These are phyloP conservation scores for Lycocorax pyrrhopterus DNA, from an alignment of 2,113 vertebrate species.

Conservation along the genomic window DNA sequence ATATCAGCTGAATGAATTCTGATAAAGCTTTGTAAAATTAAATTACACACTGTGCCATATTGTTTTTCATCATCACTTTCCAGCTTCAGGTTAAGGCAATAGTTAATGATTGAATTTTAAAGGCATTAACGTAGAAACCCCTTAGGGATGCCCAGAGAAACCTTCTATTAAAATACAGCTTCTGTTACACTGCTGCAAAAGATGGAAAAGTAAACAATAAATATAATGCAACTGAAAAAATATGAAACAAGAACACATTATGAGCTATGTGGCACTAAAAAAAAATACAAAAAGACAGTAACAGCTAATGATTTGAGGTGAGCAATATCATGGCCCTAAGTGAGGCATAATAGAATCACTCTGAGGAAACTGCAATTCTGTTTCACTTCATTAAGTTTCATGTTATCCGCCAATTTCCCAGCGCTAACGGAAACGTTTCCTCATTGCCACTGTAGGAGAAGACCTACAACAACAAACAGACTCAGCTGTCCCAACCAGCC, in stretches of 20 bases:
- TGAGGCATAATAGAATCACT: background rate
- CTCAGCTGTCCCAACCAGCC: background rate
- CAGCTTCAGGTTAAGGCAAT: background rate
- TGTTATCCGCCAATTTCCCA: slow-evolving; percentile 7
- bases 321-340: background rate
- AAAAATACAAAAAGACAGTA: background rate
- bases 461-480: background rate
- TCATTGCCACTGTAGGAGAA: background rate
- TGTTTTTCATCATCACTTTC: background rate
- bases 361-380: background rate
- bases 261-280: background rate
- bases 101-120: slow-evolving; percentile 12
- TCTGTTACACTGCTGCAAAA: background rate
- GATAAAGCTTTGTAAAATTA: background rate
- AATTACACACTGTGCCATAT: background rate
- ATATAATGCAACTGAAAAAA: background rate
- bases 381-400: slow-evolving; percentile 17
- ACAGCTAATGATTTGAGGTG: background rate
- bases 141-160: background rate
- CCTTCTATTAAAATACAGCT: background rate
- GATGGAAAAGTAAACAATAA: background rate
- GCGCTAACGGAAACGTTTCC: background rate
- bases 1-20: background rate
- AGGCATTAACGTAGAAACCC: background rate
- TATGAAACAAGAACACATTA: background rate